Evolutionary conservation across 2,888 invertebrate species (phyloP), one percentile per base, ranked within the genome.

Genomic region (Oscheius sp.): DNA sequence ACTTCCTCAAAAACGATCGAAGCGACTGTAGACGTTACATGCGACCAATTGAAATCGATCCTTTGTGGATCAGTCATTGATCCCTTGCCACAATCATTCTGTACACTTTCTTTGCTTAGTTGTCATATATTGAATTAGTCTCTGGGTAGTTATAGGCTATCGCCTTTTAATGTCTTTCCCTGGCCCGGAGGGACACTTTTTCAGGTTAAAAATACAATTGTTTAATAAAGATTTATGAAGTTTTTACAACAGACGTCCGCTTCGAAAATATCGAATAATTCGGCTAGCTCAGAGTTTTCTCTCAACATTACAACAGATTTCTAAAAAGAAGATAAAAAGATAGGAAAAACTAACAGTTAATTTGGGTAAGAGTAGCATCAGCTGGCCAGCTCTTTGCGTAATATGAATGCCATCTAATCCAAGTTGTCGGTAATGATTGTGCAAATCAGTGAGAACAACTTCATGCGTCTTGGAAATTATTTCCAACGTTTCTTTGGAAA

Each of bases 261-360:
- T 36, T 82, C 81, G 62, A 80, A 80, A 54, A 81, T 74, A 67
- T 83, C 79, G 75, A 83, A 83, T 30, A 83, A 67, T 59, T 78
- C 81, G 30, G 81, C 82, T 17, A 83, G 64, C 24, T 80, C 73
- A 28, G 75, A 83, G 67, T 82, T 82, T 61, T 83, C 83, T 26
- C 72, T 71, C 22, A 83, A 69, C 75, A 81, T 75, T 20, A 73
- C 73, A 14, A 78, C 78, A 20, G 78, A 78, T 49, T 72, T 70
- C 82, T 82, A 72, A 65, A 81, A 69, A 33, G 26, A 17, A 32
- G 20, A 6, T 4, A 41, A 4, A 41, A 4, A 14, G 41, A 3
- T n/a, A n/a, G n/a, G n/a, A n/a, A 59, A 32, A 22, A 33, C 71
- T 45, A 30, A 82, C 83, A 67, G 83, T 81, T n/a, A 83, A 68